Evolutionary conservation across 2,797 vertebrate species (phyloP).

Genomic region (Fistularia commersonii): DNA sequence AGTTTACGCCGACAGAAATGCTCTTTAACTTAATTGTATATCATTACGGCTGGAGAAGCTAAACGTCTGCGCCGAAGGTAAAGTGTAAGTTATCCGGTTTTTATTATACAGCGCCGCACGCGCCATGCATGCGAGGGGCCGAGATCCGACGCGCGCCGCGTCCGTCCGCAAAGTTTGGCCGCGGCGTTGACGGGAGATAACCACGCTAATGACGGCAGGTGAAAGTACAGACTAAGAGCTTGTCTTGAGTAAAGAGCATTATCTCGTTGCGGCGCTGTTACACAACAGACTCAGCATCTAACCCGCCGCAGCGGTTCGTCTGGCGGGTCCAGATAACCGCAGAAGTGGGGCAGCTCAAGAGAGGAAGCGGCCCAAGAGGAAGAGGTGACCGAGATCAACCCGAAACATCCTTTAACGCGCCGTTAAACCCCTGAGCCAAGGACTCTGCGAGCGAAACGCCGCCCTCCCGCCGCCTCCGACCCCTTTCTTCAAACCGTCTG

Average conservation of each 20-base stretch:
- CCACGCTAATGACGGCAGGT: constrained; percentile 50
- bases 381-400: constrained; percentile 49
- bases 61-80: no score
- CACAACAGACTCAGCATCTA: constrained; percentile 54
- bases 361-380: constrained; percentile 55
- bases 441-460: constrained; percentile 11
- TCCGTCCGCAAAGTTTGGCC: constrained; percentile 6
- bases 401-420: constrained; percentile 19
- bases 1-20: constrained; percentile 32
- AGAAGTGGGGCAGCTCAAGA: constrained; percentile 56
- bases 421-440: constrained; percentile 22
- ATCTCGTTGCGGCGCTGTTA: constrained; percentile 61
- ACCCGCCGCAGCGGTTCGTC: constrained; percentile 18
- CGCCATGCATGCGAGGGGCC: no score
- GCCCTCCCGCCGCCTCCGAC: constrained; percentile 11
- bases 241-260: constrained; percentile 56
- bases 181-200: constrained; percentile 44
- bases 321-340: constrained; percentile 20
- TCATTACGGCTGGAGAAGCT: constrained; percentile 46
- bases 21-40: constrained; percentile 36
- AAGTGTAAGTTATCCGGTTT: constrained; percentile 10
- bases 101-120: no score
- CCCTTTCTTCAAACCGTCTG: constrained; percentile 25
- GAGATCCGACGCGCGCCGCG: no score
- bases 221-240: constrained; percentile 54